phyloP scores from a whole-genome alignment of 2,797 vertebrate species.

The Lepus townsendii region DNA sequence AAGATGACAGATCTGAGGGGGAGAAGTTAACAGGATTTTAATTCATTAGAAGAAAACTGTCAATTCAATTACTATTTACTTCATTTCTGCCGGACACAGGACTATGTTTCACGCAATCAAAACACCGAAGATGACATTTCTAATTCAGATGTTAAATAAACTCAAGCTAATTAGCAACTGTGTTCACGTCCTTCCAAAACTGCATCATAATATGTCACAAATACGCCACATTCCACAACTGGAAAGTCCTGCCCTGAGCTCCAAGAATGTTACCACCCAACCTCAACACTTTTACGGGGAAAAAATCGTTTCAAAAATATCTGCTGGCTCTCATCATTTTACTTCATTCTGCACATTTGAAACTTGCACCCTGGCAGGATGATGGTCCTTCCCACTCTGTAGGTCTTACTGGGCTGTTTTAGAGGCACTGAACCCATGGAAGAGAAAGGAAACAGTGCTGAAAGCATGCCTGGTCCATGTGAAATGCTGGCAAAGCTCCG shows the following conservation, averaged over 20 bases:
- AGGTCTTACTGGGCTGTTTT: slow-evolving; percentile 27
- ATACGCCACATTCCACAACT: slow-evolving; percentile 31
- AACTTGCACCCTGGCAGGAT: neutral
- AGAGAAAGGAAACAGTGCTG: slow-evolving; percentile 68
- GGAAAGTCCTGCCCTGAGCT: slow-evolving; percentile 41
- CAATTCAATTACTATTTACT: slow-evolving; percentile 68
- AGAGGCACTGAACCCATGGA: slow-evolving; percentile 46
- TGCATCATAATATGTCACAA: neutral
- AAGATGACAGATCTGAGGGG: slow-evolving; percentile 57
- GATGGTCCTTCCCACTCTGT: slow-evolving; percentile 30
- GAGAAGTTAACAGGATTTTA: slow-evolving; percentile 64
- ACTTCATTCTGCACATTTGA: slow-evolving; percentile 32
- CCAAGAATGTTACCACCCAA: slow-evolving; percentile 53
- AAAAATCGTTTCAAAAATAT: slow-evolving; percentile 55
- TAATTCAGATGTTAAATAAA: slow-evolving; percentile 59
- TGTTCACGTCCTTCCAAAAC: slow-evolving; percentile 58
- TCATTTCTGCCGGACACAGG: slow-evolving; percentile 21
- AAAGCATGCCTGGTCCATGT: slow-evolving; percentile 73
- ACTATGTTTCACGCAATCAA: slow-evolving; percentile 9
- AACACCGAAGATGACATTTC: slow-evolving; percentile 47
- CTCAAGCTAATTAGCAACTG: slow-evolving; percentile 47
- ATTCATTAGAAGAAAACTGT: slow-evolving; percentile 58
- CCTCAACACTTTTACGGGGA: slow-evolving; percentile 13
- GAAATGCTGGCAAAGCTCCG: slow-evolving; percentile 78
- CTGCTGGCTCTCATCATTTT: slow-evolving; percentile 23